phyloP scores from a whole-genome alignment of 2,113 vertebrate genomes.

The Ovis canadensis region DNA sequence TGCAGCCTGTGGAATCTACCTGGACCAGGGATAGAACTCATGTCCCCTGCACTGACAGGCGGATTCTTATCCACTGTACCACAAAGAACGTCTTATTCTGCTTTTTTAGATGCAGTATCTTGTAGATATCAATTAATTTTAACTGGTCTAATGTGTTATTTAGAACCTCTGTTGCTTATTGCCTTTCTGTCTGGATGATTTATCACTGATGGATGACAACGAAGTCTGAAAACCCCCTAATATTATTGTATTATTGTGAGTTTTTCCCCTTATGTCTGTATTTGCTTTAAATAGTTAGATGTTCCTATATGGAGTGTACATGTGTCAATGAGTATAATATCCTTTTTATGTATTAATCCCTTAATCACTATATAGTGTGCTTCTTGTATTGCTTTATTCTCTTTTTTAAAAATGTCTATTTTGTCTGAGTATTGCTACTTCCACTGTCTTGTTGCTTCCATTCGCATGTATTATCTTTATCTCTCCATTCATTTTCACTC shows the following conservation, averaged over 20 bases:
- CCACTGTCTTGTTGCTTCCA: neutral
- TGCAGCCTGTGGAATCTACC: neutral
- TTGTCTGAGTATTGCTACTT: neutral
- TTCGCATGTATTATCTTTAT: fast-evolving
- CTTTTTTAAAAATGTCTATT: neutral
- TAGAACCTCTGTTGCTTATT: neutral
- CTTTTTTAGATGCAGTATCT: neutral
- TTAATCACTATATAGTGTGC: neutral
- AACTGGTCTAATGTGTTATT: neutral
- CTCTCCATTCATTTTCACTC: neutral
- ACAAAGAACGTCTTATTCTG: neutral
- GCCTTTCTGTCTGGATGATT: neutral
- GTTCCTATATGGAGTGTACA: neutral
- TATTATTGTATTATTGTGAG: neutral
- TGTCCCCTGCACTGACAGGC: neutral
- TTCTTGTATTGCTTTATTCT: neutral
- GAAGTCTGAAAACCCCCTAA: neutral
- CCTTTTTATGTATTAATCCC: neutral
- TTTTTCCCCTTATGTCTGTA: neutral
- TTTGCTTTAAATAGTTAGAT: neutral
- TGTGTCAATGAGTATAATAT: neutral
- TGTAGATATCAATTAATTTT: neutral
- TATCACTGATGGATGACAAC: neutral
- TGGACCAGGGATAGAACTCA: neutral
- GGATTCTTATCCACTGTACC: neutral